phyloP scores from a whole-genome alignment of 2,113 vertebrate genomes.

The Poeciliopsis occidentalis region DNA sequence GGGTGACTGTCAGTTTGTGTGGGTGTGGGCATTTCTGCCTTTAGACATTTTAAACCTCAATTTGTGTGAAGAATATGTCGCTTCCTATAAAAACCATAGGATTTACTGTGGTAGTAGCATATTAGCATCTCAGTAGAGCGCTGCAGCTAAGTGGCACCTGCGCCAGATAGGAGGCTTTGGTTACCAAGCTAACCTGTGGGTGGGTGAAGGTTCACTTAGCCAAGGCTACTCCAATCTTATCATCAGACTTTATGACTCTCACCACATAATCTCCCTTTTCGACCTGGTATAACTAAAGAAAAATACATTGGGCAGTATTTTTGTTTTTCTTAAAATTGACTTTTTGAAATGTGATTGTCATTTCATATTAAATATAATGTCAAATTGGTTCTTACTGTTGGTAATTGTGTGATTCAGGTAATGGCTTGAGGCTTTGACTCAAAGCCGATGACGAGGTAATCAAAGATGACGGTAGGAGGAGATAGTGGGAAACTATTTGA shows the following conservation, averaged over 20 bases:
- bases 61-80: constrained; percentile 3
- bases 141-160: constrained; percentile 69
- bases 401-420: too few species aligned
- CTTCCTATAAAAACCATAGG: constrained; percentile 58
- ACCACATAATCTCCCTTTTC: constrained; percentile 9
- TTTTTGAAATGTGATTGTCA: neutral
- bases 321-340: neutral
- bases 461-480: too few species aligned
- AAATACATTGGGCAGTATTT: neutral
- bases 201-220: constrained; percentile 51
- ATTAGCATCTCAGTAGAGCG: constrained; percentile 72
- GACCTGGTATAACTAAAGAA: neutral
- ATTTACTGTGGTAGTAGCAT: constrained; percentile 69
- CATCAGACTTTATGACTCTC: constrained; percentile 34
- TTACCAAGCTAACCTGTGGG: constrained; percentile 11
- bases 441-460: too few species aligned
- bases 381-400: too few species aligned
- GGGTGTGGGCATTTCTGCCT: constrained; percentile 25
- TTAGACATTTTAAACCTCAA: constrained; percentile 8
- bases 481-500: too few species aligned
- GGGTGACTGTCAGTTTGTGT: constrained; percentile 29
- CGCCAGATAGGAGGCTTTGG: constrained; percentile 56
- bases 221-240: constrained; percentile 32
- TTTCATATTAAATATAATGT: too few species aligned
- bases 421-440: too few species aligned